Evolutionary conservation across 2,797 vertebrate species (phyloP), one percentile per base, ranked within the genome.

Genomic region (Bovichtus variegatus): DNA sequence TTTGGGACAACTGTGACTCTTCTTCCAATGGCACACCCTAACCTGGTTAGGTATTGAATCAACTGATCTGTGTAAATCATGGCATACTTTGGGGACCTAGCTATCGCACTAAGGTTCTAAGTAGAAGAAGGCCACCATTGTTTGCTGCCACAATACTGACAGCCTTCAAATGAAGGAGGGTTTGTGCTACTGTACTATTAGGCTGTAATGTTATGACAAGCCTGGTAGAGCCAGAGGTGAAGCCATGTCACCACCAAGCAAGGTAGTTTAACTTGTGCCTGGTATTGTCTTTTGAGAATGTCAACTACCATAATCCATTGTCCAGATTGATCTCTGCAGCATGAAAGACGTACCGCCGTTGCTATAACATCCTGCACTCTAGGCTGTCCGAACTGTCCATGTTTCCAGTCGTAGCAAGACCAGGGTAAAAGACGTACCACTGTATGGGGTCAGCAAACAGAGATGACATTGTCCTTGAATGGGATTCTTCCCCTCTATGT

Each of bases 201-300:
- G 23, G 19, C 3, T 43, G 19, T 50, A 7, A 3, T 38, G n/a
- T 38, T 51, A 21, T 16, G 49, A 6, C 19, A 47, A 34, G 29
- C 12, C 43, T 49, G 9, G 19, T 50, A 12, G n/a, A 50, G 31
- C 62, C 18, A n/a, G 18, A 46, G 13, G 25, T 46, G 59, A 62
- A 49, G 44, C 46, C 21, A 38, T 64, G n/a, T n/a, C 46, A 38
- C 15, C 15, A 63, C 60, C n/a, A n/a, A n/a, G n/a, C n/a, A n/a
- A n/a, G n/a, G n/a, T n/a, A n/a, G n/a, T n/a, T n/a, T n/a, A n/a
- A n/a, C n/a, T n/a, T n/a, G n/a, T n/a, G n/a, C n/a, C n/a, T n/a
- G n/a, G n/a, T n/a, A n/a, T n/a, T 29, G 41, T 29, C 38, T 31
- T 43, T 21, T 54, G 36, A 66, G 19, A 69, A 61, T 51, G 40